These are phyloP conservation scores for Oscheius myriophilus DNA, from an alignment of 2,888 invertebrate species.

Conservation along the genomic window DNA sequence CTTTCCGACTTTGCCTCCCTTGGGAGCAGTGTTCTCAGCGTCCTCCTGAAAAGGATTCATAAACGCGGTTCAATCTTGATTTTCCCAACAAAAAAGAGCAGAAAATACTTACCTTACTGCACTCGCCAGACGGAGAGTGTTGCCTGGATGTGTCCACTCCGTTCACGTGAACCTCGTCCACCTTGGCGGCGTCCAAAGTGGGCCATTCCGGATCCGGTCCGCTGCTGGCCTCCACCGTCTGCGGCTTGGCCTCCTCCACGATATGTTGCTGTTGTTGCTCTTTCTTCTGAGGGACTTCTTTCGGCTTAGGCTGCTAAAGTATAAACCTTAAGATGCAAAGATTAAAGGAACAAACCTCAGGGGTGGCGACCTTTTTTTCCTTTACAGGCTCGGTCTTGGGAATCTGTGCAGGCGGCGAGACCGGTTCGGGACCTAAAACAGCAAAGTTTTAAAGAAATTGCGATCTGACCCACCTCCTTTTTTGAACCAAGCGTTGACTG, in stretches of 20 bases:
- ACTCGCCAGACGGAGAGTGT: constrained; percentile 21
- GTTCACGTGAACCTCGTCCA: constrained; percentile 36
- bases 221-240: constrained; percentile 18
- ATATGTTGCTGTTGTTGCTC: not conserved
- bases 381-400: not conserved
- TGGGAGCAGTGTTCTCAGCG: constrained; percentile 26
- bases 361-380: constrained; percentile 5
- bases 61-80: not conserved
- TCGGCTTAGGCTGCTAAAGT: constrained; percentile 7
- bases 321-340: not conserved
- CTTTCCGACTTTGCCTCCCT: constrained; percentile 48
- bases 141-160: constrained; percentile 27
- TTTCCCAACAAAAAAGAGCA: too few relatives aligned
- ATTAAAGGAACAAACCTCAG: constrained; percentile 1
- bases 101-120: constrained; percentile 7
- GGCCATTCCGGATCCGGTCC: constrained; percentile 48
- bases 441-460: not conserved
- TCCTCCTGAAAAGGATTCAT: constrained; percentile 37
- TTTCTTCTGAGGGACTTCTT: constrained; percentile 8
- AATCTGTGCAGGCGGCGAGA: not conserved
- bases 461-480: constrained; percentile 25
- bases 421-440: constrained; percentile 2
- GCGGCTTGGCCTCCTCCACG: not conserved
- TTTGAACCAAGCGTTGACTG: constrained; percentile 61
- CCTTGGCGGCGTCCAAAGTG: constrained; percentile 35